These are phyloP conservation scores for Trinorchestia longiramus DNA, from an alignment of 1,140 invertebrate species.

Conservation along the genomic window DNA sequence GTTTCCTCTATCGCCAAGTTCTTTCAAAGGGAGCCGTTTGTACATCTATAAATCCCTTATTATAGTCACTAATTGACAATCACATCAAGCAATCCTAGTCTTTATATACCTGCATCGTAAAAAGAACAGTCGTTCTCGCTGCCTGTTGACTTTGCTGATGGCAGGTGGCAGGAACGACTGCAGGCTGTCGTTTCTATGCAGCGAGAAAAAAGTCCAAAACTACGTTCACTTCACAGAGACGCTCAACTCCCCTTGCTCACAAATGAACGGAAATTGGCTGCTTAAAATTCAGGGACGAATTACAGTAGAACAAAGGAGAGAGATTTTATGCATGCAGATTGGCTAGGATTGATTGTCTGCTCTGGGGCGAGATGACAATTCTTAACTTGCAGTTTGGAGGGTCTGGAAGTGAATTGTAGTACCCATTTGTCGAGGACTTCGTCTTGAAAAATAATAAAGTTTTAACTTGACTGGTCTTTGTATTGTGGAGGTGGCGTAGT, in stretches of 20 bases:
- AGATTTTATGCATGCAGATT: slow-evolving; percentile 7
- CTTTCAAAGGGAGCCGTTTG: too few relatives aligned
- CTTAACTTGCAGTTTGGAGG: background rate
- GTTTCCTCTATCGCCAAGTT: too few relatives aligned
- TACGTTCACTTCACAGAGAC: background rate
- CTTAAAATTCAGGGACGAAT: slow-evolving; percentile 32
- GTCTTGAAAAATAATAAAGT: background rate
- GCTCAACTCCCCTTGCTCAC: background rate
- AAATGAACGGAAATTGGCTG: slow-evolving; percentile 30
- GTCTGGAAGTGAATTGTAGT: background rate
- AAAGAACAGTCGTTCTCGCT: background rate
- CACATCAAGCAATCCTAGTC: background rate
- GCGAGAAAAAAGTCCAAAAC: background rate
- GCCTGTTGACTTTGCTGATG: background rate
- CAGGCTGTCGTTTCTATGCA: background rate
- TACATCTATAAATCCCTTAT: too few relatives aligned
- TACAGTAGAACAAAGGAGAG: slow-evolving; percentile 25
- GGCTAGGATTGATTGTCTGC: background rate
- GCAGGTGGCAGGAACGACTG: background rate
- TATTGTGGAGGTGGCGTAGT: background rate
- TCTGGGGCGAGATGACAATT: background rate
- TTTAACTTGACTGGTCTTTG: background rate
- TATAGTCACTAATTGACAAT: background rate
- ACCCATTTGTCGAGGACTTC: background rate
- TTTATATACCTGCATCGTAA: background rate